Evolutionary conservation across 2,113 vertebrate genomes (phyloP).

Genomic region (Grammomys surdaster): DNA sequence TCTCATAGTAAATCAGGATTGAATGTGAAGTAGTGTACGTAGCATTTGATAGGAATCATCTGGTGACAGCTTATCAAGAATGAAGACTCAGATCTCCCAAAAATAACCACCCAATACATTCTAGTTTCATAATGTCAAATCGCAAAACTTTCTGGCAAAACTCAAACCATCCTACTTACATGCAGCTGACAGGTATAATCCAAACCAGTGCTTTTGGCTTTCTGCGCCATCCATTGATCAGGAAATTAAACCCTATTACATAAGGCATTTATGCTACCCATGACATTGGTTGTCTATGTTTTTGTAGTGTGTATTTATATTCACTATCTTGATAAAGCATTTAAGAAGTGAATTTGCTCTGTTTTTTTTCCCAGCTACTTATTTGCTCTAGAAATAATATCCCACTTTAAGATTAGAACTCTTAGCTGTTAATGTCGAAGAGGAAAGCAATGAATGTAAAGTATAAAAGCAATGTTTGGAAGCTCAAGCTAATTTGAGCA

Average conservation of each 20-base stretch:
- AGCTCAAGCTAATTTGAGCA: slow-evolving; percentile 18
- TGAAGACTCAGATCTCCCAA: neutral
- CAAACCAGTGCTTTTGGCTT: neutral
- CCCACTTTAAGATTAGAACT: neutral
- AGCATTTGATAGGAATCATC: slow-evolving; percentile 1
- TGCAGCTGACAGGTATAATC: neutral
- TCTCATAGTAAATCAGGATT: neutral
- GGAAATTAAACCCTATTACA: neutral
- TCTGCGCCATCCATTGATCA: neutral
- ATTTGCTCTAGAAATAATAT: slow-evolving; percentile 6
- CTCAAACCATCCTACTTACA: neutral
- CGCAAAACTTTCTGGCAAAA: neutral
- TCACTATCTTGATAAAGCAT: slow-evolving; percentile 49
- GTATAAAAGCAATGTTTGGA: neutral
- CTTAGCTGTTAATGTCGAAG: neutral
- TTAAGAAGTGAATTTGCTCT: neutral
- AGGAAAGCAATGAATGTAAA: slow-evolving; percentile 29
- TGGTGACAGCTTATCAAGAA: neutral
- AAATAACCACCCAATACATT: neutral
- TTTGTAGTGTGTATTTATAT: neutral
- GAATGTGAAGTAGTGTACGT: neutral
- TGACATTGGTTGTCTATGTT: neutral
- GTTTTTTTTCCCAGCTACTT: neutral
- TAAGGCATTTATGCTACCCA: neutral
- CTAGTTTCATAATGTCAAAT: slow-evolving; percentile 4